phyloP scores from a whole-genome alignment of 1,140 invertebrate genomes.

The Dendroctonus valens region DNA sequence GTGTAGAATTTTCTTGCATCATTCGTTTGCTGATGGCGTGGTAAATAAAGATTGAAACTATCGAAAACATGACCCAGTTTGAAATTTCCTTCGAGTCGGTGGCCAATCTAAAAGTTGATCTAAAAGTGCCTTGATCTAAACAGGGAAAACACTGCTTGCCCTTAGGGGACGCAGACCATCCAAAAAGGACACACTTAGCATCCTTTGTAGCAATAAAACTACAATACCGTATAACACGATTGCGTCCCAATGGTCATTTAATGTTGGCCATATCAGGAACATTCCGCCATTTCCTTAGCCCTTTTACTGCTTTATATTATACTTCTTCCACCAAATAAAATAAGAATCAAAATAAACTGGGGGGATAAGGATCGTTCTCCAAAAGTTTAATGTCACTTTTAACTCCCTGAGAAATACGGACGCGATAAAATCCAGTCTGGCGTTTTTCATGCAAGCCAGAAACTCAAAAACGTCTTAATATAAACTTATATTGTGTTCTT shows the following conservation, averaged over 20 bases:
- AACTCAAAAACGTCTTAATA: too few relatives aligned
- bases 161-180: not conserved
- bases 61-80: too few relatives aligned
- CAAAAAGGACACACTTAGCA: slow-evolving; percentile 24
- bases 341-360: slow-evolving; percentile 42
- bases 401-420: slow-evolving; percentile 17
- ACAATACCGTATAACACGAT: slow-evolving; percentile 34
- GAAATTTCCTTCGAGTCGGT: too few relatives aligned
- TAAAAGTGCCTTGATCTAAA: too few relatives aligned
- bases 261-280: slow-evolving; percentile 34
- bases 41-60: too few relatives aligned
- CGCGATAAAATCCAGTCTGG: slow-evolving; percentile 12
- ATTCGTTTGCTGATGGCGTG: too few relatives aligned
- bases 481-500: too few relatives aligned
- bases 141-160: too few relatives aligned
- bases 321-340: slow-evolving; percentile 42
- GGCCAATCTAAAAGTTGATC: too few relatives aligned
- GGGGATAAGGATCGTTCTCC: slow-evolving; percentile 35
- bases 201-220: slow-evolving; percentile 31
- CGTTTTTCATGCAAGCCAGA: slow-evolving; percentile 2
- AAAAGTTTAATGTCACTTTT: slow-evolving; percentile 36
- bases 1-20: too few relatives aligned
- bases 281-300: slow-evolving; percentile 33
- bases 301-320: slow-evolving; percentile 31
- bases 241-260: slow-evolving; percentile 32